These are phyloP conservation scores for Plemyria rubiginata DNA, from an alignment of 2,888 invertebrate genomes.

Conservation along the genomic window DNA sequence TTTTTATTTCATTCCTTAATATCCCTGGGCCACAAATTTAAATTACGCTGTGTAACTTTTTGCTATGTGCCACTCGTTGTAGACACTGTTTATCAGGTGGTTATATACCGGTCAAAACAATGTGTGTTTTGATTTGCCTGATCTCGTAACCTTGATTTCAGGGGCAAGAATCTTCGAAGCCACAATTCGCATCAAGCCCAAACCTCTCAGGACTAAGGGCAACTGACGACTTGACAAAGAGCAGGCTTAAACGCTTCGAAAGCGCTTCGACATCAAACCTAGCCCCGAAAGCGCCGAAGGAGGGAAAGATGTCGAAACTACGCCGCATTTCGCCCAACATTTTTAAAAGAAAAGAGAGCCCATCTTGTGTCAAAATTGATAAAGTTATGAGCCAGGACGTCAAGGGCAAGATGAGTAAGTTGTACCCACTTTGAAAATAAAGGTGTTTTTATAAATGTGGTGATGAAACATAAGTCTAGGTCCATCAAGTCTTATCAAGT, in stretches of 20 bases:
- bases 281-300: constrained; percentile 50
- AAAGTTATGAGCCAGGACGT: constrained; percentile 50
- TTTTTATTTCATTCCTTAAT: no score
- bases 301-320: constrained; percentile 58
- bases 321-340: constrained; percentile 68
- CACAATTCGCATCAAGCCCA: constrained; percentile 75
- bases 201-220: constrained; percentile 60
- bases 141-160: constrained; percentile 32
- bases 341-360: constrained; percentile 59
- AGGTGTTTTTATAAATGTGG: no score
- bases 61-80: no score
- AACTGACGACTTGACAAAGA: constrained; percentile 58
- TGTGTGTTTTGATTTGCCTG: no score
- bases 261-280: constrained; percentile 71
- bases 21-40: no score
- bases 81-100: no score
- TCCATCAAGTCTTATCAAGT: no score
- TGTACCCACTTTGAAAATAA: no score
- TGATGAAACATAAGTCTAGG: no score
- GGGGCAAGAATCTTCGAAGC: constrained; percentile 62
- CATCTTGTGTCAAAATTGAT: constrained; percentile 47
- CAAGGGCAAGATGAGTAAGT: constrained; percentile 67
- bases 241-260: constrained; percentile 58
- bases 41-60: no score
- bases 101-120: no score